Conservation (phyloP, 2,797 vertebrate genomes). For the Paramormyrops hopkinsi region DNA sequence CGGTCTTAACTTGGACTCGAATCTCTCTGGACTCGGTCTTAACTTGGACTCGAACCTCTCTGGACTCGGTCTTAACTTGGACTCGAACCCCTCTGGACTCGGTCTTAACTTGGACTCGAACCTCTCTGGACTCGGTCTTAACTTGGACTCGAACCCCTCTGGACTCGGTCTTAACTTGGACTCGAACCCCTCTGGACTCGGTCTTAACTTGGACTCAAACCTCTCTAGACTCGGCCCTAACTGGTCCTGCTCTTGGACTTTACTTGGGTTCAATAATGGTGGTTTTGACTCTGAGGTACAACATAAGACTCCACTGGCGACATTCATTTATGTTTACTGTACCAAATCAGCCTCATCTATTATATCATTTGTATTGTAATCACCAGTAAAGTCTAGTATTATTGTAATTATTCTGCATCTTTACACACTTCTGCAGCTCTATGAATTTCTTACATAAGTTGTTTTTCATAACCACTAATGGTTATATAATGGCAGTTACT, state of each 20-base stretch:
- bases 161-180: too few species aligned
- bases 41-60: not conserved
- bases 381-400: not conserved
- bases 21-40: not conserved
- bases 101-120: not conserved
- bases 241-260: not conserved
- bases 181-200: too few species aligned
- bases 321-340: not conserved
- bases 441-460: not conserved
- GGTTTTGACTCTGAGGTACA: not conserved
- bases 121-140: too few species aligned
- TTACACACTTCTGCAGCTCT: not conserved
- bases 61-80: not conserved
- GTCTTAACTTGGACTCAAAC: not conserved
- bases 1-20: too few species aligned
- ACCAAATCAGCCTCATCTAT: not conserved
- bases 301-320: not conserved
- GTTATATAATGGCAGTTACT: not conserved
- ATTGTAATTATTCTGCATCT: not conserved
- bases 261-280: not conserved
- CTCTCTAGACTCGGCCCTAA: not conserved
- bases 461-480: not conserved
- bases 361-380: not conserved
- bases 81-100: not conserved
- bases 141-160: too few species aligned